Conservation (phyloP, 2,797 vertebrate species). For the Phylloscopus collybita region DNA sequence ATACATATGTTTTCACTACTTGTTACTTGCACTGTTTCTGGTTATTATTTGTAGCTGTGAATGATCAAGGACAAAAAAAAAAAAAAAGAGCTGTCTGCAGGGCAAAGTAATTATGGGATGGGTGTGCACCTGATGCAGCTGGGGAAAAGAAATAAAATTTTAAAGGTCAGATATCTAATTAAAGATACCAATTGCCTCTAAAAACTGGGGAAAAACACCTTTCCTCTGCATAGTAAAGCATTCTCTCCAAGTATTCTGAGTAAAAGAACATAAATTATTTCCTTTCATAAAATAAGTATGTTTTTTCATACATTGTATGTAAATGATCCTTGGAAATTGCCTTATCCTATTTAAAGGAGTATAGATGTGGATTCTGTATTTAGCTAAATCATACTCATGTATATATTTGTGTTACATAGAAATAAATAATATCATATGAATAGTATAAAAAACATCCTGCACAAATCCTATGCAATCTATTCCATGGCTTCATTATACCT, state of each 20-base stretch:
- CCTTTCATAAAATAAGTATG: neutral
- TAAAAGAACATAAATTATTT: neutral
- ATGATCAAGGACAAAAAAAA: neutral
- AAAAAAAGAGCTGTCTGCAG: neutral
- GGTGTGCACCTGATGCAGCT: neutral
- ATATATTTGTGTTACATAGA: neutral
- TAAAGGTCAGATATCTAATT: conserved; percentile 33
- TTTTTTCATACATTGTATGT: neutral
- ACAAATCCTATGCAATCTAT: neutral
- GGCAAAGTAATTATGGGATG: neutral
- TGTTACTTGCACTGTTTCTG: neutral
- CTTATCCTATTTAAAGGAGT: neutral
- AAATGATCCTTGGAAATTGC: neutral
- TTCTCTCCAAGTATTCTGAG: neutral
- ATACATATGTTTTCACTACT: neutral
- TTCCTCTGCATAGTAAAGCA: neutral
- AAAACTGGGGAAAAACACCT: neutral
- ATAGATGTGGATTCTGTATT: neutral
- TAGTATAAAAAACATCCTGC: neutral
- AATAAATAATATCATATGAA: neutral
- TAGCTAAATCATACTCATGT: neutral
- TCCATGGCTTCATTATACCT: neutral
- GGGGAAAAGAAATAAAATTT: neutral
- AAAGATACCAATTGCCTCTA: neutral
- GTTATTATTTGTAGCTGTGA: neutral